Conservation (phyloP, 2,797 vertebrate genomes). For the Sebastiscus tertius region DNA sequence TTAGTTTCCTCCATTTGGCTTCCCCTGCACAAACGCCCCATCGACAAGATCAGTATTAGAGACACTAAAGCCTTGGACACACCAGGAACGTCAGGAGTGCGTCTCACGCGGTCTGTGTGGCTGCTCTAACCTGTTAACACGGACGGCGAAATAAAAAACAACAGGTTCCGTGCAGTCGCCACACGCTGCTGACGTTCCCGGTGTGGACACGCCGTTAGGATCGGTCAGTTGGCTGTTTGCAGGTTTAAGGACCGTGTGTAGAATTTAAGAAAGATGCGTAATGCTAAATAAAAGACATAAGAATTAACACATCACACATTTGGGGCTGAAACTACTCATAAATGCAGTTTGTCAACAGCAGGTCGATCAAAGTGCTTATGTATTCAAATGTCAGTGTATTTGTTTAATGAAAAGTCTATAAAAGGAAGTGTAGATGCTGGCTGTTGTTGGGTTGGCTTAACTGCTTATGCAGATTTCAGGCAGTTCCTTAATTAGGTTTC, state of each 20-base stretch:
- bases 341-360: neutral
- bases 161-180: too few relatives aligned
- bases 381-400: slow-evolving; percentile 18
- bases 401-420: slow-evolving; percentile 24
- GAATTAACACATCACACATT: too few relatives aligned
- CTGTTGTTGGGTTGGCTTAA: slow-evolving; percentile 32
- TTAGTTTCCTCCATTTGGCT: slow-evolving; percentile 19
- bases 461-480: slow-evolving; percentile 58
- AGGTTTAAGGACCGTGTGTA: neutral
- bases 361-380: slow-evolving; percentile 5
- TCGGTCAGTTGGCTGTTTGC: neutral
- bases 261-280: neutral
- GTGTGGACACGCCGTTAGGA: too few relatives aligned
- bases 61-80: neutral
- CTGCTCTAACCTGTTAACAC: too few relatives aligned
- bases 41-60: neutral
- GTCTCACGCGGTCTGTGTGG: too few relatives aligned
- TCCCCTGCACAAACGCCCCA: slow-evolving; percentile 3
- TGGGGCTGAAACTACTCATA: neutral
- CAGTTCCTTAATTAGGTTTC: slow-evolving; percentile 66
- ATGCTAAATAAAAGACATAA: neutral
- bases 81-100: accelerated
- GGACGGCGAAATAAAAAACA: too few relatives aligned
- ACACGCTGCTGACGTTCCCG: too few relatives aligned
- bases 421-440: slow-evolving; percentile 18